phyloP scores from a whole-genome alignment of 2,888 invertebrate species.

The Chydorus sphaericus region DNA sequence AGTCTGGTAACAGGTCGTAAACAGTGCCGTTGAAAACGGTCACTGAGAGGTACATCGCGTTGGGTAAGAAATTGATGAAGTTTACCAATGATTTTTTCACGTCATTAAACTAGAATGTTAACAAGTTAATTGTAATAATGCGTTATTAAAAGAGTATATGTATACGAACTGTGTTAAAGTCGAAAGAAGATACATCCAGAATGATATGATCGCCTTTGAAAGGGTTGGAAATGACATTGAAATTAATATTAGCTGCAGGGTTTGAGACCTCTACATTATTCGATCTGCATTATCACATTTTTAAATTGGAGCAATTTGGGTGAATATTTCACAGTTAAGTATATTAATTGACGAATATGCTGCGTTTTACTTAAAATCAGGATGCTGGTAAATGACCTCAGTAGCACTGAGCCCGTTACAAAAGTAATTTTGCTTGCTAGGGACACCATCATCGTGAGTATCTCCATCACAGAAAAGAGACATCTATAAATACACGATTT shows the following conservation, averaged over 20 bases:
- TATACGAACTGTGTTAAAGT: too few species aligned
- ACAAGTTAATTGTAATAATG: too few species aligned
- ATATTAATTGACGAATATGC: too few species aligned
- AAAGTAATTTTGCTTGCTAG: not conserved
- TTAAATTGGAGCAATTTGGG: not conserved
- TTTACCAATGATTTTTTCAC: too few species aligned
- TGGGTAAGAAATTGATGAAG: too few species aligned
- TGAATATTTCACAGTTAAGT: not conserved
- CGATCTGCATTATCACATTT: not conserved
- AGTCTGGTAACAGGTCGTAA: too few species aligned
- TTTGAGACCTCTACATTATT: too few species aligned
- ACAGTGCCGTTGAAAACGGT: too few species aligned
- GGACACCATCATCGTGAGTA: not conserved
- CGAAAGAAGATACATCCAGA: not conserved
- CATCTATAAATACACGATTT: too few species aligned
- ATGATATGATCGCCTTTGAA: not conserved
- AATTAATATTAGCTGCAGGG: not conserved
- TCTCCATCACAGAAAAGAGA: not conserved
- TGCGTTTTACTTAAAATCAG: not conserved
- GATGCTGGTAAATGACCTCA: not conserved
- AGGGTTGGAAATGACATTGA: not conserved
- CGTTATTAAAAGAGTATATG: too few species aligned
- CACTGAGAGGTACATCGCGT: too few species aligned
- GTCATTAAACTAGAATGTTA: too few species aligned
- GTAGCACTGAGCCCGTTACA: not conserved